Conservation (phyloP, 2,113 vertebrate species). For the Budorcas taxicolor region DNA sequence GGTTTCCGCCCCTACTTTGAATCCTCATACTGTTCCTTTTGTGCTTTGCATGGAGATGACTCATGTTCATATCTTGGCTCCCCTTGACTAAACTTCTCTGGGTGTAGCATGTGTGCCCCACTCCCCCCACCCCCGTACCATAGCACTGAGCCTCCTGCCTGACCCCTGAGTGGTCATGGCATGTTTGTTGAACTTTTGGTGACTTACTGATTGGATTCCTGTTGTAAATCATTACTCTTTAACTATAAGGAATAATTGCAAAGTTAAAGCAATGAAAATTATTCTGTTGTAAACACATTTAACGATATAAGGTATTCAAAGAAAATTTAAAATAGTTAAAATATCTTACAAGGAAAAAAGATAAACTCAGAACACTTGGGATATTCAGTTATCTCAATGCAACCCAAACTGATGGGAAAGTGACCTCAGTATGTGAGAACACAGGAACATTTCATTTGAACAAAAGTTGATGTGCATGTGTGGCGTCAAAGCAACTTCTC, state of each 20-base stretch:
- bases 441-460: slow-evolving; percentile 21
- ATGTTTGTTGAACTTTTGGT: slow-evolving; percentile 36
- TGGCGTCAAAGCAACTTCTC: not conserved
- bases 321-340: slow-evolving; percentile 39
- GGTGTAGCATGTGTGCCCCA: not conserved
- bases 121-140: not conserved
- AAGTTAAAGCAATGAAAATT: slow-evolving; percentile 77
- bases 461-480: not conserved
- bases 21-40: not conserved
- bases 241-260: slow-evolving; percentile 82
- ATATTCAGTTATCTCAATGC: slow-evolving; percentile 34
- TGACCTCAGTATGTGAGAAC: not conserved
- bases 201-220: slow-evolving; percentile 76
- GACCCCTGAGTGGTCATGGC: not conserved
- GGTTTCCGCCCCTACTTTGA: not conserved
- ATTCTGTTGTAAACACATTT: slow-evolving; percentile 56
- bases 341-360: slow-evolving; percentile 36
- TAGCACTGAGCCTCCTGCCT: slow-evolving; percentile 20
- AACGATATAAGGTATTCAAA: slow-evolving; percentile 41
- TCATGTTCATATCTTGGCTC: not conserved
- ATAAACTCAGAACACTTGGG: slow-evolving; percentile 21
- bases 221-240: slow-evolving; percentile 71
- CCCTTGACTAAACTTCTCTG: not conserved
- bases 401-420: not conserved
- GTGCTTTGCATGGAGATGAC: not conserved